Evolutionary conservation across 2,797 vertebrate genomes (phyloP).

Genomic region (Enteromius thamalakanensis): DNA sequence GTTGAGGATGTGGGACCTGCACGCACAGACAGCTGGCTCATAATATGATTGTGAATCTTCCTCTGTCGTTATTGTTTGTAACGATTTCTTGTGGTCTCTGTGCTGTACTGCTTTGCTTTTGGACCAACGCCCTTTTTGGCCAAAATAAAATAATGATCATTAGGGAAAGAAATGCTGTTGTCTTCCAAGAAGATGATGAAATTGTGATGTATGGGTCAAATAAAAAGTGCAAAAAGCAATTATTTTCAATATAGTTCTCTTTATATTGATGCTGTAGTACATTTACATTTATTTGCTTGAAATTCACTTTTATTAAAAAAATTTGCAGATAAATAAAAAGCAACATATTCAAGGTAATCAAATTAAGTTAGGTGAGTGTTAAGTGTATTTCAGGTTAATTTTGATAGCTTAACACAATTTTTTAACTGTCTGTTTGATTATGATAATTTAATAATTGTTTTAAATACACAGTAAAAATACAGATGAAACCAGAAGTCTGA

Average conservation of each 20-base stretch:
- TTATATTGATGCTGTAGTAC: not conserved
- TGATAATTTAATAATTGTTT: not conserved
- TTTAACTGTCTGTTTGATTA: not conserved
- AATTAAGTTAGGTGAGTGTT: not conserved
- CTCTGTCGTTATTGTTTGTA: constrained; percentile 56
- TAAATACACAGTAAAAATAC: not conserved
- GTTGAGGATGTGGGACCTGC: constrained; percentile 14
- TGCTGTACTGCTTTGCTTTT: constrained; percentile 56
- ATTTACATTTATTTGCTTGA: not conserved
- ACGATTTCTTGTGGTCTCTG: constrained; percentile 23
- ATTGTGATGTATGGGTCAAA: constrained; percentile 73
- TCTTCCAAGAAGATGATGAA: constrained; percentile 85
- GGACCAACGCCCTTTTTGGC: constrained; percentile 73
- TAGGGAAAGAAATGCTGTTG: constrained; percentile 74
- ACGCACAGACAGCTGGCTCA: constrained; percentile 50
- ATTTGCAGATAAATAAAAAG: not conserved
- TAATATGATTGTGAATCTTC: constrained; percentile 65
- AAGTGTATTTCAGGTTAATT: not conserved
- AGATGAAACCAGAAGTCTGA: not conserved
- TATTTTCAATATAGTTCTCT: not conserved
- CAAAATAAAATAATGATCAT: constrained; percentile 54
- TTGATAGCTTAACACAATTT: not conserved
- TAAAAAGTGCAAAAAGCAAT: constrained; percentile 59
- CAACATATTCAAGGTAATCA: not conserved
- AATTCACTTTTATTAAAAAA: not conserved